Percentiles rank a stretch among this genome's conserved stretches.
Evolutionary conservation across 1,140 invertebrate species (phyloP).

Genomic region (Agraylea sexmaculata): DNA sequence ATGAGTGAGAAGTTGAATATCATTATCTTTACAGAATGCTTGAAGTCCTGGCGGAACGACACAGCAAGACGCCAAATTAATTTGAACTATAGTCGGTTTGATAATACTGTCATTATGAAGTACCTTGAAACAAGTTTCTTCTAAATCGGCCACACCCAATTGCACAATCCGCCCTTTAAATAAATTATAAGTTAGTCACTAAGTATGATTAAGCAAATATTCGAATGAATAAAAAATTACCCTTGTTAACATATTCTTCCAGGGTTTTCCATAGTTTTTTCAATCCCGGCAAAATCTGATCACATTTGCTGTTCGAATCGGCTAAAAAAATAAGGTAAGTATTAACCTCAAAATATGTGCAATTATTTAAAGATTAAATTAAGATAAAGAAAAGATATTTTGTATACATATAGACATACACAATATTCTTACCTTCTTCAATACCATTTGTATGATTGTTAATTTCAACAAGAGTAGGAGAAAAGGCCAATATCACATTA

Average conservation of each 20-base stretch:
- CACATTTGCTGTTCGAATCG: slow-evolving; percentile 28
- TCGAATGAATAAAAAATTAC: slow-evolving; percentile 40
- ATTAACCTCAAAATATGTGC: background rate
- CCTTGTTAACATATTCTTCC: slow-evolving; percentile 54
- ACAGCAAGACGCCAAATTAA: slow-evolving; percentile 91
- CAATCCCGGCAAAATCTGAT: slow-evolving; percentile 47
- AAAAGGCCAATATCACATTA: slow-evolving; percentile 63
- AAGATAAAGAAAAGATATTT: background rate
- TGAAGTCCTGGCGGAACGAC: slow-evolving; percentile 85
- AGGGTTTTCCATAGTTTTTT: slow-evolving; percentile 61
- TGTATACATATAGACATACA: background rate
- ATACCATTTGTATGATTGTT: background rate
- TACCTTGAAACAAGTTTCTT: slow-evolving; percentile 61
- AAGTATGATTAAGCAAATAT: background rate
- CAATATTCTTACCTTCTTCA: slow-evolving; percentile 2
- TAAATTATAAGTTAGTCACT: background rate
- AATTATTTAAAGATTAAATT: background rate
- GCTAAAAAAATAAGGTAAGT: background rate
- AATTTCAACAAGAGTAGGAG: slow-evolving; percentile 29
- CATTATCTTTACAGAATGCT: slow-evolving; percentile 78
- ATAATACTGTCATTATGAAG: slow-evolving; percentile 70
- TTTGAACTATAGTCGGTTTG: slow-evolving; percentile 87
- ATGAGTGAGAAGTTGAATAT: slow-evolving; percentile 89
- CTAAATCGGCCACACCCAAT: slow-evolving; percentile 83
- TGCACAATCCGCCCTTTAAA: slow-evolving; percentile 36